These are phyloP conservation scores for Athalia cordata DNA, from an alignment of 2,888 invertebrate genomes.

Conservation along the genomic window DNA sequence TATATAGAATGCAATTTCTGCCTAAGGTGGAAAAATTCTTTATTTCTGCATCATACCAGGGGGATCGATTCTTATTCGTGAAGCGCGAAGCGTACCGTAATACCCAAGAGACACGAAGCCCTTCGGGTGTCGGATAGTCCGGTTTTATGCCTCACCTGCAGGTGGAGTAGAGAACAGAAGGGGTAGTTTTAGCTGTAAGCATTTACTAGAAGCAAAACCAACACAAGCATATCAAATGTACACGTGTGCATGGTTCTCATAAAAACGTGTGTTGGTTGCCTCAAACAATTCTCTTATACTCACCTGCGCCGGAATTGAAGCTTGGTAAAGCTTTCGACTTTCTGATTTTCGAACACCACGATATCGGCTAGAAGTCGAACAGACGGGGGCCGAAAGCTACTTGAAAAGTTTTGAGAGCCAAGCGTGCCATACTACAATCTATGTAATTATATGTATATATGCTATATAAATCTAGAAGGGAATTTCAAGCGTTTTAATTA, in stretches of 20 bases:
- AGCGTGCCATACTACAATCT: neutral
- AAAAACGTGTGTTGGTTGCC: too few relatives aligned
- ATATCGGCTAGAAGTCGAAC: conserved; percentile 33
- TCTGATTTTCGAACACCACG: conserved; percentile 4
- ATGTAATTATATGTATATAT: conserved; percentile 21
- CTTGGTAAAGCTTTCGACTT: conserved; percentile 16
- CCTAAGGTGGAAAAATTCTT: conserved; percentile 26
- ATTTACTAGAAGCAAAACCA: too few relatives aligned
- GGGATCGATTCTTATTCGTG: conserved; percentile 65
- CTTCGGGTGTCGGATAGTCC: conserved; percentile 28
- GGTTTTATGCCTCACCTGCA: conserved; percentile 34
- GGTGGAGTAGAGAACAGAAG: neutral
- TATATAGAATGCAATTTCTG: conserved; percentile 21
- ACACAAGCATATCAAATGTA: too few relatives aligned
- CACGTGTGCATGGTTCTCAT: too few relatives aligned
- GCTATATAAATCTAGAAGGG: neutral
- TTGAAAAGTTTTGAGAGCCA: conserved; percentile 57
- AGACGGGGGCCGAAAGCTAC: conserved; percentile 48
- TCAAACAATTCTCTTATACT: too few relatives aligned
- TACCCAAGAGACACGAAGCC: conserved; percentile 64
- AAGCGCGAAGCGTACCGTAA: conserved; percentile 54
- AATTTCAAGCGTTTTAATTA: neutral
- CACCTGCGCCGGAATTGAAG: conserved; percentile 12
- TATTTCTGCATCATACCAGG: neutral
- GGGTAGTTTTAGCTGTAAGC: too few relatives aligned